phyloP scores from a whole-genome alignment of 2,113 vertebrate genomes.

The Cryptoleucopteryx plumbea region DNA sequence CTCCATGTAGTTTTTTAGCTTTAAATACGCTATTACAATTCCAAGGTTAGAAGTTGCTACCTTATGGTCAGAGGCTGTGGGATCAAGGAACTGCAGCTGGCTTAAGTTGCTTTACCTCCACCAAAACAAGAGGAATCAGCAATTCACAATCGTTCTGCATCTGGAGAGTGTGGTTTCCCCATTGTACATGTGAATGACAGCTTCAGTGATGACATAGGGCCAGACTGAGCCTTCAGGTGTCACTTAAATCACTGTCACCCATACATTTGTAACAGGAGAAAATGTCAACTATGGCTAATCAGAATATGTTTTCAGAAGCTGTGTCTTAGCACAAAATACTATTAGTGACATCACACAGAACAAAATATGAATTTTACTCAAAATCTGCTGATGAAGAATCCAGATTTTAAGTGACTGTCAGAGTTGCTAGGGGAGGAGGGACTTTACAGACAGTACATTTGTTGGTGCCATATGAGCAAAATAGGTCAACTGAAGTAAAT shows the following conservation, averaged over 20 bases:
- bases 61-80: not conserved
- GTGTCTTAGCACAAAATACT: not conserved
- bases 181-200: not conserved
- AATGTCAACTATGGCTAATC: not conserved
- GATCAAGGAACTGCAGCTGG: not conserved
- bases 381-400: not conserved
- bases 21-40: not conserved
- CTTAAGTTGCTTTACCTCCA: not conserved
- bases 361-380: not conserved
- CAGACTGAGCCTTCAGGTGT: not conserved
- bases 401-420: not conserved
- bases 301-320: constrained; percentile 17
- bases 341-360: not conserved
- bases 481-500: not conserved
- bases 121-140: not conserved
- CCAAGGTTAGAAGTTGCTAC: not conserved
- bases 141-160: fast-evolving
- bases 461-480: not conserved
- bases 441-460: not conserved
- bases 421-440: not conserved
- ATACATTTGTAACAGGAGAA: not conserved
- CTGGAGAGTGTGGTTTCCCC: not conserved
- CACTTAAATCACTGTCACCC: not conserved
- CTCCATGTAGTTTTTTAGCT: not conserved
- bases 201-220: not conserved